These are phyloP conservation scores for Meloidogyne chitwoodi DNA, from an alignment of 1,140 invertebrate genomes.

Conservation along the genomic window DNA sequence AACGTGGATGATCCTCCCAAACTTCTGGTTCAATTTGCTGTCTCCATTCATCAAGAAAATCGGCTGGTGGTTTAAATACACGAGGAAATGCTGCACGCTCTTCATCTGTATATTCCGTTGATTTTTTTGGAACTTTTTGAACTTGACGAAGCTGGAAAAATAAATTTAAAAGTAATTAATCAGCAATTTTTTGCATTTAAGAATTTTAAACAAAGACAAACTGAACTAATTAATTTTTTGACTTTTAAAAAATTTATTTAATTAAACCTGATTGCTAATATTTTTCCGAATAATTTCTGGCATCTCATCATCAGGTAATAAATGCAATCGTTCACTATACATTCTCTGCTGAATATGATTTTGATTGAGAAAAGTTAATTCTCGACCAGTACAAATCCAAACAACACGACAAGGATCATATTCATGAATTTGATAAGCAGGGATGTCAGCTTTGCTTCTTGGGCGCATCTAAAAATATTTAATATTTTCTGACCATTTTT, in stretches of 20 bases:
- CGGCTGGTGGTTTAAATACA: slow-evolving; percentile 25
- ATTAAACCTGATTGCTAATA: slow-evolving; percentile 51
- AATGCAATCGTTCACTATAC: slow-evolving; percentile 52
- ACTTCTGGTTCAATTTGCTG: slow-evolving; percentile 22
- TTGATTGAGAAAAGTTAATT: slow-evolving; percentile 23
- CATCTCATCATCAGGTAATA: slow-evolving; percentile 55
- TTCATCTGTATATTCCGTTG: slow-evolving; percentile 55
- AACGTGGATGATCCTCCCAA: slow-evolving; percentile 12
- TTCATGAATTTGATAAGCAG: slow-evolving; percentile 56
- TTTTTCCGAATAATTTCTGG: slow-evolving; percentile 51
- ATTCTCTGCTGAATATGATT: slow-evolving; percentile 26
- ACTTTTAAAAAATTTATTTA: too few relatives aligned
- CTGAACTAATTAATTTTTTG: too few relatives aligned
- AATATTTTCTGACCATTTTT: background rate
- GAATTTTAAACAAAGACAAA: too few relatives aligned
- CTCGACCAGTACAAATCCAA: slow-evolving; percentile 41
- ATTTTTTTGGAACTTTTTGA: slow-evolving; percentile 50
- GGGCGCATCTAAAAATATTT: slow-evolving; percentile 48
- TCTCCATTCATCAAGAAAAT: slow-evolving; percentile 50
- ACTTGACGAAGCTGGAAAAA: slow-evolving; percentile 48
- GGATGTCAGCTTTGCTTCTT: slow-evolving; percentile 44
- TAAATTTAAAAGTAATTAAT: background rate
- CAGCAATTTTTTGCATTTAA: too few relatives aligned
- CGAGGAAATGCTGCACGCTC: slow-evolving; percentile 49
- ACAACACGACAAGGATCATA: slow-evolving; percentile 55